Percentiles rank a stretch among this genome's conserved stretches.
These are phyloP conservation scores for Reinhardtius hippoglossoides DNA, from an alignment of 2,113 vertebrate species.

Conservation along the genomic window DNA sequence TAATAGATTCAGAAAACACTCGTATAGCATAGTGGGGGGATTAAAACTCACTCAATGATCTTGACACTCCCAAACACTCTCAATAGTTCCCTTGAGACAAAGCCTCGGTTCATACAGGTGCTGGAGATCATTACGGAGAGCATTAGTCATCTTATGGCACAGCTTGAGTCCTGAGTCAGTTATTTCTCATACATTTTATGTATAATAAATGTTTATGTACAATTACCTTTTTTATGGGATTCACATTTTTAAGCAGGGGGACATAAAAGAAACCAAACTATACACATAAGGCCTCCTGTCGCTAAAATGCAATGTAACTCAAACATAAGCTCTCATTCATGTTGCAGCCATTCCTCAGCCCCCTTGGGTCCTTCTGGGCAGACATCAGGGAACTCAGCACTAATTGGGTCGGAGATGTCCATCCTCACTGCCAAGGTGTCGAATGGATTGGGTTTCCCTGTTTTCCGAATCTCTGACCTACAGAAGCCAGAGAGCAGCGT, in stretches of 20 bases:
- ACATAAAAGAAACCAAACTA: neutral
- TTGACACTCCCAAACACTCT: too few relatives aligned
- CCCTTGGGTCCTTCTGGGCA: conserved; percentile 8
- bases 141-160: neutral
- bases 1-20: too few relatives aligned
- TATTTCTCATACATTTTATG: neutral
- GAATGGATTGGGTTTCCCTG: conserved; percentile 55
- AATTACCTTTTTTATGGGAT: neutral
- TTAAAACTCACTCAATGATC: too few relatives aligned
- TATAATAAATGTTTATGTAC: neutral
- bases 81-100: too few relatives aligned
- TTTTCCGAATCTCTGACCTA: conserved; percentile 47
- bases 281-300: neutral
- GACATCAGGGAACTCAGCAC: conserved; percentile 27
- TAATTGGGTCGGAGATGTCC: conserved; percentile 65
- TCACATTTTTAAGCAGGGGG: neutral
- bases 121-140: neutral
- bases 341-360: conserved; percentile 12
- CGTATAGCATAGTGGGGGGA: too few relatives aligned
- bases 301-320: neutral
- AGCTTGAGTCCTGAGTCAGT: neutral
- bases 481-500: conserved; percentile 47
- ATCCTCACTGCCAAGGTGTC: conserved; percentile 62
- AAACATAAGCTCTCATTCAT: neutral
- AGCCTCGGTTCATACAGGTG: neutral